Evolutionary conservation across 2,888 invertebrate species (phyloP), one percentile per base, ranked within the genome.

Genomic region (Phlogophora meticulosa): DNA sequence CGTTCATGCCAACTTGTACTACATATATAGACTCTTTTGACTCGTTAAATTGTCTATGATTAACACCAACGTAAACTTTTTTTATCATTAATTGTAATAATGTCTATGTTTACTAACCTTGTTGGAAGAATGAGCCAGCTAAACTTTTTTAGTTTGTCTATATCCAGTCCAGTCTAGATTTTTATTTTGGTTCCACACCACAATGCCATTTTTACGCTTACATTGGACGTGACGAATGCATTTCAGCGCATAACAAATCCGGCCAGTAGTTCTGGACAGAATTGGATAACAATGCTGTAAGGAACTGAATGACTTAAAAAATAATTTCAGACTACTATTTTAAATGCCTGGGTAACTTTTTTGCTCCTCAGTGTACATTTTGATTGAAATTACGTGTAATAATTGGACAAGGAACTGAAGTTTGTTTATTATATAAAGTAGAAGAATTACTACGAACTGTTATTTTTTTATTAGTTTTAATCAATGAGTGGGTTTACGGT

Each of bases 311-410:
- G 43, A 56, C 61, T 68, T 36, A 40, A 68, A 38, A 46, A 43
- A 59, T 62, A 71, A 60, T 48, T 62, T 73, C 58, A 62, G 64
- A 79, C 66, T 60, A 56, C 59, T 56, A 74, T 74, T 71, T 77
- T 61, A 15, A 69, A 70, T 70, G 63, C 60, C 48, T 53, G 13
- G n/a, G 40, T 49, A 17, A 13, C 10, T 63, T 65, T 68, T 69
- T 71, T 72, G 55, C 49, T 17, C 9, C 1, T 0, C 42, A 43
- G 46, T 60, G 56, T 56, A 59, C 2, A 7, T 64, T 72, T 74
- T 75, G 52, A 66, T 67, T 77, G 48, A 53, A 57, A 57, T 38
- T 22, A 38, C 45, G 45, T 72, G 62, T 55, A 42, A 34, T 66
- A 49, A 48, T 24, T 49, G 17, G 40, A 69, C 34, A 72, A 67